phyloP scores from a whole-genome alignment of 1,140 invertebrate species.

The Drosophila burlai region DNA sequence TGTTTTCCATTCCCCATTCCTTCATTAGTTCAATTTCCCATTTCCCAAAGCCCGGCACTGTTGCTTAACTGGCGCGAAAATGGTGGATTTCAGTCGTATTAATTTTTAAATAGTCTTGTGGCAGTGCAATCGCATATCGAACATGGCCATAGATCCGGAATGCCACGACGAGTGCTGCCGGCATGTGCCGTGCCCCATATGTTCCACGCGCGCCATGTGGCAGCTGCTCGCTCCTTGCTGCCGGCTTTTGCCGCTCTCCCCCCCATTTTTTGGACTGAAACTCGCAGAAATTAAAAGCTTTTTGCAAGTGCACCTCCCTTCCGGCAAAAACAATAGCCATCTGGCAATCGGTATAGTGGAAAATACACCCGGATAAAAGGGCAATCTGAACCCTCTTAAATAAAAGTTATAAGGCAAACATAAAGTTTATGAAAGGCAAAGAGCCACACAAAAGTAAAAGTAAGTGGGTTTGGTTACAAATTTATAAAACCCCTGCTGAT shows the following conservation, averaged over 20 bases:
- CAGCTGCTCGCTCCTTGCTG: conserved; percentile 30
- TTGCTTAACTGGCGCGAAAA: conserved; percentile 67
- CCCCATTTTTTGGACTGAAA: conserved; percentile 2
- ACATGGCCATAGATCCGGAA: conserved; percentile 2
- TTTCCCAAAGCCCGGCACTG: not conserved
- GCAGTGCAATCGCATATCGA: conserved; percentile 35
- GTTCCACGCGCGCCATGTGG: conserved; percentile 25
- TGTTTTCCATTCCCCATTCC: conserved; percentile 2
- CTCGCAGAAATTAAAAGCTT: conserved; percentile 72
- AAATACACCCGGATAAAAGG: conserved; percentile 8
- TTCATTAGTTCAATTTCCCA: conserved; percentile 1
- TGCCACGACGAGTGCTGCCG: not conserved
- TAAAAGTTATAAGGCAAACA: conserved; percentile 10
- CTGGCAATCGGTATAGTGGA: conserved; percentile 6
- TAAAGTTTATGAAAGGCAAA: not conserved
- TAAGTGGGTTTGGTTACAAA: no score
- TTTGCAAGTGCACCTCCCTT: conserved; percentile 35
- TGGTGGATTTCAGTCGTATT: conserved; percentile 61
- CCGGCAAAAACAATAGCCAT: conserved; percentile 25
- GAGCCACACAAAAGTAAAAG: not conserved
- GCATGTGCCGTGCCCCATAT: conserved; percentile 26
- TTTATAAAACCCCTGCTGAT: no score
- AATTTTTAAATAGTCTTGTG: conserved; percentile 74
- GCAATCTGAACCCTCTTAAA: conserved; percentile 14
- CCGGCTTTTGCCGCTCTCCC: not conserved